phyloP scores from a whole-genome alignment of 2,113 vertebrate genomes.

The Chaetodon trifascialis region DNA sequence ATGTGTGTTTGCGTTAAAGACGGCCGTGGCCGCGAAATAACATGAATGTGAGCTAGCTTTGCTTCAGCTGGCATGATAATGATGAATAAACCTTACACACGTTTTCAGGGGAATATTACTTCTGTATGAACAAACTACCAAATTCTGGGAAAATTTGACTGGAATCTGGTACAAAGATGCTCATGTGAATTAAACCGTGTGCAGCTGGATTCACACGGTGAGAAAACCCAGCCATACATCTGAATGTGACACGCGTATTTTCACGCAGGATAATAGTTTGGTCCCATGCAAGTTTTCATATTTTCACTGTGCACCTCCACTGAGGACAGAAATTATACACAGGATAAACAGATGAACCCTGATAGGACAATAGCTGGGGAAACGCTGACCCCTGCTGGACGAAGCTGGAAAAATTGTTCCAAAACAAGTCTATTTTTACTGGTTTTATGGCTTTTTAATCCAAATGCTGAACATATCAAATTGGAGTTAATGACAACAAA shows the following conservation, averaged over 20 bases:
- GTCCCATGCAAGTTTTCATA: background rate
- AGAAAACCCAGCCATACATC: background rate
- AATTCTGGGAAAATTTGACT: background rate
- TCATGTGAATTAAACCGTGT: background rate
- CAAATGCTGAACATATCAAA: background rate
- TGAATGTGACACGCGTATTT: background rate
- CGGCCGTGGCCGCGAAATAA: accelerated
- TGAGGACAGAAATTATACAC: background rate
- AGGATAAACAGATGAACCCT: background rate
- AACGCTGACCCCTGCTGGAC: conserved; percentile 53
- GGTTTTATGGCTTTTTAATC: background rate
- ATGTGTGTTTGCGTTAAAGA: conserved; percentile 24
- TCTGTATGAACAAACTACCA: background rate
- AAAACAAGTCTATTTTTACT: background rate
- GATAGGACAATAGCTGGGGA: background rate
- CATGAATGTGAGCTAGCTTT: background rate
- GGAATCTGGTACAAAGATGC: background rate
- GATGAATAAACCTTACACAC: background rate
- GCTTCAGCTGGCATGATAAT: background rate
- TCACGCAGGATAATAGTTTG: background rate
- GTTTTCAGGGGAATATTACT: background rate
- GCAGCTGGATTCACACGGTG: background rate
- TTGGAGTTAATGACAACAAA: too few relatives aligned
- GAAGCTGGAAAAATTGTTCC: background rate
- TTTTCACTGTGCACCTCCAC: background rate